phyloP scores from a whole-genome alignment of 2,888 invertebrate genomes.

The Pandemis cinnamomeana region DNA sequence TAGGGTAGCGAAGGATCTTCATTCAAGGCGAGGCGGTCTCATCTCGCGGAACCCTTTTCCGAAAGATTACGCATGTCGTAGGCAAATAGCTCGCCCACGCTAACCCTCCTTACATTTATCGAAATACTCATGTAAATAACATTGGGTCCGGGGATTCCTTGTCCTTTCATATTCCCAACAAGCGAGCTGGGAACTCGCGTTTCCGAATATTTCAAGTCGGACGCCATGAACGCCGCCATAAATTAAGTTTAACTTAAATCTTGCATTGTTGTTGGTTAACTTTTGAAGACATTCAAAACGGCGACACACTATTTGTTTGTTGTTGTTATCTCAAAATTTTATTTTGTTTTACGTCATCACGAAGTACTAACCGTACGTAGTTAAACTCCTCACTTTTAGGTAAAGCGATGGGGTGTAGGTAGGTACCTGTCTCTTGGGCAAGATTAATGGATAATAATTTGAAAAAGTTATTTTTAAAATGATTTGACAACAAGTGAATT shows the following conservation, averaged over 20 bases:
- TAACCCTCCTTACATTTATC: conserved; percentile 69
- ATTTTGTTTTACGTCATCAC: not conserved
- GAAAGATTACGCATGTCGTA: conserved; percentile 74
- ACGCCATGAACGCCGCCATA: conserved; percentile 3
- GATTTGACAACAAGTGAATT: conserved; percentile 35
- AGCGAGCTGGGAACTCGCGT: conserved; percentile 24
- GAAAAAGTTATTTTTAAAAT: conserved; percentile 14
- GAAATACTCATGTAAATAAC: conserved; percentile 76
- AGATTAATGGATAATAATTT: conserved; percentile 12
- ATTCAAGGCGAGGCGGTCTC: conserved; percentile 51
- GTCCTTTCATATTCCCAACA: conserved; percentile 58
- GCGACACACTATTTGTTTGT: not conserved
- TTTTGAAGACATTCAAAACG: not conserved
- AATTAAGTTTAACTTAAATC: conserved; percentile 1
- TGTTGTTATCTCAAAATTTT: not conserved
- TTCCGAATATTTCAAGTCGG: conserved; percentile 3
- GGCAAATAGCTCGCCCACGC: conserved; percentile 60
- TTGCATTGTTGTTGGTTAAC: conserved; percentile 5
- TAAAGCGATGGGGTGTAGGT: not conserved
- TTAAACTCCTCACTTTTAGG: not conserved
- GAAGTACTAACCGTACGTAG: not conserved
- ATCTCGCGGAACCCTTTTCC: conserved; percentile 66
- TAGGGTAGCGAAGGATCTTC: conserved; percentile 46
- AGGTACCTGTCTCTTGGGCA: not conserved
- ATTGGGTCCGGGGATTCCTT: conserved; percentile 60